These are phyloP conservation scores for Papilio polyxenes DNA, from an alignment of 1,140 invertebrate species.

Conservation along the genomic window DNA sequence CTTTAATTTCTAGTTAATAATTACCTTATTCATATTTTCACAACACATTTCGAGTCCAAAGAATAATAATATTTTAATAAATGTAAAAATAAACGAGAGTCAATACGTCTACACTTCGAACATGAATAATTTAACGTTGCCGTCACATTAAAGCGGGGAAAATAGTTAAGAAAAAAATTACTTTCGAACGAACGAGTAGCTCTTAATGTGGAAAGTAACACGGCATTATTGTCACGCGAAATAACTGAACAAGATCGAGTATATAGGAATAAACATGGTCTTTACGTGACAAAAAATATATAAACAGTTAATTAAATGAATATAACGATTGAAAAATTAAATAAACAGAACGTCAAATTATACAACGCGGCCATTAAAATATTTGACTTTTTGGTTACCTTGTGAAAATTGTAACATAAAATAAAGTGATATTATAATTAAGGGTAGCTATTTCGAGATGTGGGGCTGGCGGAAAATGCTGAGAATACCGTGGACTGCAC, in stretches of 20 bases:
- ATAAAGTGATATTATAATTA: too few relatives aligned
- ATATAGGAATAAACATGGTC: slow-evolving; percentile 43
- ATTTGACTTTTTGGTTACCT: too few relatives aligned
- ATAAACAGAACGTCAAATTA: too few relatives aligned
- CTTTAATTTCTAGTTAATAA: not conserved
- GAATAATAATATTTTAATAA: not conserved
- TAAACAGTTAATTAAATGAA: too few relatives aligned
- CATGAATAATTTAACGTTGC: slow-evolving; percentile 53
- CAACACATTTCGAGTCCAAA: not conserved
- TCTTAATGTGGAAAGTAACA: slow-evolving; percentile 66
- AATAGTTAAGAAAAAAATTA: slow-evolving; percentile 62
- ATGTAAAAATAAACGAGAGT: slow-evolving; percentile 33
- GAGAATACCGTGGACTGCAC: too few relatives aligned
- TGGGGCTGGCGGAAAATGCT: too few relatives aligned
- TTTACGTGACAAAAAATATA: too few relatives aligned
- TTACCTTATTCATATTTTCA: not conserved
- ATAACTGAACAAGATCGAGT: slow-evolving; percentile 57
- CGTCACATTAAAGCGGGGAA: slow-evolving; percentile 64
- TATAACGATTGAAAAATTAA: too few relatives aligned
- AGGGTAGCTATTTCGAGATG: too few relatives aligned
- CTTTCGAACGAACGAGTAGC: slow-evolving; percentile 53
- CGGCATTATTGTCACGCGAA: slow-evolving; percentile 54
- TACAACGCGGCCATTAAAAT: too few relatives aligned
- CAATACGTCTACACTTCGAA: slow-evolving; percentile 38
- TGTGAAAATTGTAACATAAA: too few relatives aligned